Evolutionary conservation across 2,888 invertebrate genomes (phyloP).

Genomic region (Drosophila tanythrix): DNA sequence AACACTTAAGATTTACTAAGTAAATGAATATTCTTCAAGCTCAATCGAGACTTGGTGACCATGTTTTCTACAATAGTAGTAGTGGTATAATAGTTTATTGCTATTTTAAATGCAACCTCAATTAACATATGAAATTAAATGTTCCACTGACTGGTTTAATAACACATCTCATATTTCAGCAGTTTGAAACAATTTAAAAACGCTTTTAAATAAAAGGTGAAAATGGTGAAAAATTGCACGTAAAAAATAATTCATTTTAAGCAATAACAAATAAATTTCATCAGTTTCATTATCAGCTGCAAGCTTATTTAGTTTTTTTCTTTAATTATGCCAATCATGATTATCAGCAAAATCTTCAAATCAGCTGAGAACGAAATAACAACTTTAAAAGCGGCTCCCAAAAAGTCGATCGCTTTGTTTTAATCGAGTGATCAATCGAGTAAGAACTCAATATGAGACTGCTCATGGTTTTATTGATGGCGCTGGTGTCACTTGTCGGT

Average conservation of each 20-base stretch:
- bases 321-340: background rate
- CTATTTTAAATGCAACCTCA: too few species aligned
- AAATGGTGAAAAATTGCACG: too few species aligned
- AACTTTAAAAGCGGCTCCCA: slow-evolving; percentile 1
- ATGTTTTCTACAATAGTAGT: background rate
- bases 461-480: background rate
- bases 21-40: background rate
- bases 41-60: background rate
- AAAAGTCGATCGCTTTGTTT: slow-evolving; percentile 4
- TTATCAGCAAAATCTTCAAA: slow-evolving; percentile 27
- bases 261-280: background rate
- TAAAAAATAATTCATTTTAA: background rate
- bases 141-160: background rate
- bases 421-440: background rate
- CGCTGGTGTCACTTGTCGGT: slow-evolving; percentile 10
- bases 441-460: slow-evolving; percentile 40
- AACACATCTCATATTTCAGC: background rate
- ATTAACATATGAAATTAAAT: too few species aligned
- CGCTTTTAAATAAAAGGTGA: background rate
- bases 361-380: background rate
- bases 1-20: slow-evolving; percentile 33
- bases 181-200: background rate
- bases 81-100: background rate
- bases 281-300: slow-evolving; percentile 1
- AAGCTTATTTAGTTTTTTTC: background rate